A percentile compares a stretch with the other conserved stretches of the same genome.
These are phyloP conservation scores for Pycnomerus fuliginosus DNA, from an alignment of 2,888 invertebrate species.

Conservation along the genomic window DNA sequence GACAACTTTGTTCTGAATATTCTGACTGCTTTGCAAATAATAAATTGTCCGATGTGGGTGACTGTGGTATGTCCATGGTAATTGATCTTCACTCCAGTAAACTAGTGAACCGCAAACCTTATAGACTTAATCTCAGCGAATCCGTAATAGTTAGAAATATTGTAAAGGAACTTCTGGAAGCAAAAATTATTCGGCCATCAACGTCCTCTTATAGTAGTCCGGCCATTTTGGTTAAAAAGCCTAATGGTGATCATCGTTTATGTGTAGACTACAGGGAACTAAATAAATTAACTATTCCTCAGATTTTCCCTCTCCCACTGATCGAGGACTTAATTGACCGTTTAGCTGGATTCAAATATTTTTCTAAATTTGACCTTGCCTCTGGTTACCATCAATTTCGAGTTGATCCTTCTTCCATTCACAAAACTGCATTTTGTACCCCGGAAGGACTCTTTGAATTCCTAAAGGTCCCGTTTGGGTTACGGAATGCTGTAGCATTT, in stretches of 20 bases:
- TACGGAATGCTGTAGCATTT: slow-evolving; percentile 11
- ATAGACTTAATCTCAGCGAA: slow-evolving; percentile 1
- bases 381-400: slow-evolving; percentile 38
- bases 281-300: slow-evolving; percentile 15
- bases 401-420: slow-evolving; percentile 27
- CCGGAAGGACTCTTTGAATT: slow-evolving; percentile 1
- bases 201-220: slow-evolving; percentile 1
- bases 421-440: slow-evolving; percentile 32
- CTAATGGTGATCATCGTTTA: slow-evolving; percentile 1
- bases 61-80: not conserved
- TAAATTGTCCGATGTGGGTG: slow-evolving; percentile 1
- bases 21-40: slow-evolving; percentile 1
- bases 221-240: slow-evolving; percentile 9
- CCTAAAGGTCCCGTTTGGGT: slow-evolving; percentile 1
- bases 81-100: not conserved
- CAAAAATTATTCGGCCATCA: not conserved
- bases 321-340: slow-evolving; percentile 24
- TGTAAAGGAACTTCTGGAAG: not conserved
- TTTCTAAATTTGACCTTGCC: slow-evolving; percentile 28
- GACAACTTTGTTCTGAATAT: not conserved
- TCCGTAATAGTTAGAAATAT: not conserved
- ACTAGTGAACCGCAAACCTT: not conserved
- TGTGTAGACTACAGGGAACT: slow-evolving; percentile 21
- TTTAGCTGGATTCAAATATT: slow-evolving; percentile 21
- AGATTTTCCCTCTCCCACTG: slow-evolving; percentile 17